Conservation (phyloP, 2,113 vertebrate genomes). For the Tauraco erythrolophus region DNA sequence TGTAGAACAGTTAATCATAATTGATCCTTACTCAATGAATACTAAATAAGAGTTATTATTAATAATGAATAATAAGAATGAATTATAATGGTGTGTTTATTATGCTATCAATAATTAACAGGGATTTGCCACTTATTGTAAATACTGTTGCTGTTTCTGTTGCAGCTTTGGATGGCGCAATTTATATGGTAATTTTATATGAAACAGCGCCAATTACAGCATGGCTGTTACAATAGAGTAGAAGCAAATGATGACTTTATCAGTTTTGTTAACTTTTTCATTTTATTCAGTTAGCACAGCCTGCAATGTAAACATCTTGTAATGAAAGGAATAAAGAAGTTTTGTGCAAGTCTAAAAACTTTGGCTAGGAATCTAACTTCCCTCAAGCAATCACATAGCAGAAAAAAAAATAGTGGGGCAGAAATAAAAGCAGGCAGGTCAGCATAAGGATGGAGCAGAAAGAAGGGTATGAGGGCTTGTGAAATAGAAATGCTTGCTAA, state of each 20-base stretch:
- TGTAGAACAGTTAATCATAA: conserved; percentile 32
- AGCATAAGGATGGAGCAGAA: background rate
- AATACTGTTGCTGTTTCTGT: conserved; percentile 46
- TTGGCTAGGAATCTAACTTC: background rate
- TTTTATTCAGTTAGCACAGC: conserved; percentile 58
- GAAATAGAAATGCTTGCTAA: background rate
- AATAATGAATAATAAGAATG: conserved; percentile 59
- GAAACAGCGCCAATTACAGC: conserved; percentile 52
- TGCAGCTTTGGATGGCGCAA: conserved; percentile 47
- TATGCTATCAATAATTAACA: conserved; percentile 71
- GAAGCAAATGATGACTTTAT: conserved; percentile 35
- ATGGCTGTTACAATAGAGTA: conserved; percentile 34
- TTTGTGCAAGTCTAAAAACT: background rate
- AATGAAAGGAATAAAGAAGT: conserved; percentile 36
- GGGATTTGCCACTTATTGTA: conserved; percentile 61
- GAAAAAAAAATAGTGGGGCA: background rate
- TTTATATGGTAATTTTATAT: conserved; percentile 74
- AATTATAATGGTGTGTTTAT: conserved; percentile 53
- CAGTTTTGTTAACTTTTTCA: conserved; percentile 63
- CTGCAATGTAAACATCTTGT: conserved; percentile 48
- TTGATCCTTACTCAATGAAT: conserved; percentile 32
- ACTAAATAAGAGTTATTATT: conserved; percentile 39
- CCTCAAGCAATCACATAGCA: background rate
- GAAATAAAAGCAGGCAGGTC: background rate
- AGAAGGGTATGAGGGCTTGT: background rate